phyloP scores from a whole-genome alignment of 2,113 vertebrate genomes.

The Xiphophorus maculatus region DNA sequence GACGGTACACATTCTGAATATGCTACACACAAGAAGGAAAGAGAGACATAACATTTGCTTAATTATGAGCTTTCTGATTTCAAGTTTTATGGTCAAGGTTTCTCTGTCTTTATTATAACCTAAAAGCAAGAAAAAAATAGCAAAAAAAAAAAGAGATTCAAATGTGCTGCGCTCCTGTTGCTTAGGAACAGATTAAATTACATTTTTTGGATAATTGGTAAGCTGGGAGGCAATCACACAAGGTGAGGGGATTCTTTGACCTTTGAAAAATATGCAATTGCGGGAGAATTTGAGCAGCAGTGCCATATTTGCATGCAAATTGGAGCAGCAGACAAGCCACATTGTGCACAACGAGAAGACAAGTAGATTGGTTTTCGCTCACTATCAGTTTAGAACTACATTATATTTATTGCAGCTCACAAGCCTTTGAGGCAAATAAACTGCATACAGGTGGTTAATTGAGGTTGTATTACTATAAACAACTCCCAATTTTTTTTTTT shows the following conservation, averaged over 20 bases:
- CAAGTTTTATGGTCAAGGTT: slow-evolving; percentile 35
- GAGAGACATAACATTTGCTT: slow-evolving; percentile 13
- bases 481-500: slow-evolving; percentile 4
- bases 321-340: slow-evolving; percentile 30
- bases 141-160: slow-evolving; percentile 34
- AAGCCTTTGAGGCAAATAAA: slow-evolving; percentile 58
- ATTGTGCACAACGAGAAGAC: slow-evolving; percentile 48
- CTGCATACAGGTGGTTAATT: slow-evolving; percentile 59
- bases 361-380: slow-evolving; percentile 39
- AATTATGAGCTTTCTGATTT: slow-evolving; percentile 33
- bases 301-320: slow-evolving; percentile 68
- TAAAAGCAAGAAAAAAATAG: slow-evolving; percentile 30
- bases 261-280: slow-evolving; percentile 67
- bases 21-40: background rate
- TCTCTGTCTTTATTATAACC: slow-evolving; percentile 33
- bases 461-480: slow-evolving; percentile 30
- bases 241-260: slow-evolving; percentile 70
- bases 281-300: slow-evolving; percentile 61
- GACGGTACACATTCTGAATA: slow-evolving; percentile 1
- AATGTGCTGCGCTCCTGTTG: slow-evolving; percentile 62
- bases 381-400: slow-evolving; percentile 45
- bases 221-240: slow-evolving; percentile 70
- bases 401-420: slow-evolving; percentile 55
- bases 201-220: slow-evolving; percentile 67
- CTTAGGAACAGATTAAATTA: slow-evolving; percentile 72